Evolutionary conservation across 2,888 invertebrate genomes (phyloP), one percentile per base, ranked within the genome.

Genomic region (Agonopterix heracliana): DNA sequence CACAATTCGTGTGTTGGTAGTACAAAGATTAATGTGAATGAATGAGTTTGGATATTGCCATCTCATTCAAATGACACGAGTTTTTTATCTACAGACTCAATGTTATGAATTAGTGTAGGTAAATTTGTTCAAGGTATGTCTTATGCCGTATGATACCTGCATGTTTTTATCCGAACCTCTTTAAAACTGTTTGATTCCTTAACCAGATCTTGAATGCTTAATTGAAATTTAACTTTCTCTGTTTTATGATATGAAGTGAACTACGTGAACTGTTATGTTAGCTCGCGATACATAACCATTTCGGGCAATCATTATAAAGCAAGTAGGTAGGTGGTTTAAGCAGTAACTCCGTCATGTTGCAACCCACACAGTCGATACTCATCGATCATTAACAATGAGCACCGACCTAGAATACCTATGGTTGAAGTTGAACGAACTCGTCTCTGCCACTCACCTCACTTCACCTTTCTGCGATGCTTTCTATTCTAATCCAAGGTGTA

Each of bases 351-450:
- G 68, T 68, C 74, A 71, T 73, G 69, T 70, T 62, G 61, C 74
- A 62, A 61, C 83, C 83, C 75, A 84, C 82, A 73, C 78, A 61
- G 55, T 66, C 69, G 71, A 78, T 78, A 67, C 65, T 70, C 74
- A 78, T 85, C 78, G 74, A 79, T 84, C 79, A 84, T 75, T 73
- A 68, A 66, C 70, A 59, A 73, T 71, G 69, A 72, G 64, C 68
- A 63, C 59, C 54, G 54, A 45, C 9, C 44, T 26, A 9, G 41
- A 41, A 34, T 14, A 14, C 38, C 48, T 38, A 5, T 13, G 54
- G 60, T 61, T 71, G 64, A 10, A 38, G 68, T 73, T 73, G 68
- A 74, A 77, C 68, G 68, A 71, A 71, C 71, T 66, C 54, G 54
- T 55, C 56, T 57, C 47, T 50, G 50, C 53, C 52, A 38, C 53